phyloP scores from a whole-genome alignment of 2,888 invertebrate species.

The Nipponacmea schrenckii region DNA sequence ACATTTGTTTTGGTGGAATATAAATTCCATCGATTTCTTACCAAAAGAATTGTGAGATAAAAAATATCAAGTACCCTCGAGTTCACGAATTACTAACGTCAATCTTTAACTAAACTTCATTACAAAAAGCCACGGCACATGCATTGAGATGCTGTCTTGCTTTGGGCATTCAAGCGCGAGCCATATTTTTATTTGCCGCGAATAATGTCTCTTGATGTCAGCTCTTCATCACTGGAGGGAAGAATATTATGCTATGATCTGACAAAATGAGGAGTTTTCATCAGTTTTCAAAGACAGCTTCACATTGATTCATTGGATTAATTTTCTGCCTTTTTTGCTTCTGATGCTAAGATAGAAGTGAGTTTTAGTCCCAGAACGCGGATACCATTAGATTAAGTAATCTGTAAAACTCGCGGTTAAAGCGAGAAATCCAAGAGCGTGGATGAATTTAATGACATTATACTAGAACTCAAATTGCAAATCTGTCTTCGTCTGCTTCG shows the following conservation, averaged over 20 bases:
- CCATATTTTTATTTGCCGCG: slow-evolving; percentile 1
- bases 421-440: background rate
- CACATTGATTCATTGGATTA: background rate
- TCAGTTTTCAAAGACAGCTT: slow-evolving; percentile 7
- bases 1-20: too few species aligned
- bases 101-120: background rate
- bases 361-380: background rate
- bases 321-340: background rate
- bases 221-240: slow-evolving; percentile 4
- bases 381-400: slow-evolving; percentile 3
- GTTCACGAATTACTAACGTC: background rate
- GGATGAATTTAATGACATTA: slow-evolving; percentile 7
- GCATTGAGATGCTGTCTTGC: slow-evolving; percentile 4
- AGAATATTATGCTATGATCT: slow-evolving; percentile 1
- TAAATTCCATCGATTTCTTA: too few species aligned
- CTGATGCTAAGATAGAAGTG: background rate
- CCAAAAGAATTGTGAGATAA: too few species aligned
- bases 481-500: slow-evolving; percentile 7
- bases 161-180: slow-evolving; percentile 4
- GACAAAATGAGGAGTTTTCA: slow-evolving; percentile 6
- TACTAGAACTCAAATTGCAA: slow-evolving; percentile 1
- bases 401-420: background rate
- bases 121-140: slow-evolving; percentile 5
- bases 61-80: too few species aligned
- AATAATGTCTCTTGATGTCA: slow-evolving; percentile 6